These are phyloP conservation scores for Sminthurides aquaticus DNA, from an alignment of 2,888 invertebrate species.

Conservation along the genomic window DNA sequence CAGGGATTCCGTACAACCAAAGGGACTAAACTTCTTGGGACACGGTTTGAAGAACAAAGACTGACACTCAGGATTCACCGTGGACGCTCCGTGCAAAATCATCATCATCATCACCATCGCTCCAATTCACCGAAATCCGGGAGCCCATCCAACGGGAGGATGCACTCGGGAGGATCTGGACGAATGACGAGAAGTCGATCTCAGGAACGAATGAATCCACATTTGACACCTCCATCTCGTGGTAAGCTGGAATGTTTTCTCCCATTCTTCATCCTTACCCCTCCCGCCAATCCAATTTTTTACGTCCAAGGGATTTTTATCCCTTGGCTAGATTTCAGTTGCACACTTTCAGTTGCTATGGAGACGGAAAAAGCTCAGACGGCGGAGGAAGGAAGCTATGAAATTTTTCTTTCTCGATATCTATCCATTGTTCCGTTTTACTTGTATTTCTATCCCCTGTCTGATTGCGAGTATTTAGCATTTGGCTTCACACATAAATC, in stretches of 20 bases:
- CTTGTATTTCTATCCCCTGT: not conserved
- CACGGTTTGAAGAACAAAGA: slow-evolving; percentile 79
- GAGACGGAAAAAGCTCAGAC: not conserved
- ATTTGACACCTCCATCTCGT: slow-evolving; percentile 41
- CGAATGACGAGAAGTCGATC: slow-evolving; percentile 42
- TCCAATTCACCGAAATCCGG: slow-evolving; percentile 29
- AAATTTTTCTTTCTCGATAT: not conserved
- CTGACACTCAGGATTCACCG: slow-evolving; percentile 83
- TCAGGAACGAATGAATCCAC: slow-evolving; percentile 42
- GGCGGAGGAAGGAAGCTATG: not conserved
- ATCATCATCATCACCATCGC: slow-evolving; percentile 21
- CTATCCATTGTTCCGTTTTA: not conserved
- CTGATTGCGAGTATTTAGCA: not conserved
- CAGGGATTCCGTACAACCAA: slow-evolving; percentile 79
- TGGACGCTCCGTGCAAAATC: slow-evolving; percentile 62
- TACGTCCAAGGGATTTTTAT: slow-evolving; percentile 2
- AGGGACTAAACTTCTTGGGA: slow-evolving; percentile 52
- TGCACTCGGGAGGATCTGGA: slow-evolving; percentile 22
- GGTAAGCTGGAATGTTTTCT: slow-evolving; percentile 24
- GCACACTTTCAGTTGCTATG: not conserved
- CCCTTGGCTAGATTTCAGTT: slow-evolving; percentile 3
- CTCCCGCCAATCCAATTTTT: no score
- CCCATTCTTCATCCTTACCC: not conserved
- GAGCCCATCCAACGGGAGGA: slow-evolving; percentile 19
- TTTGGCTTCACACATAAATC: not conserved